Conservation (phyloP, 2,797 vertebrate species). For the Thripadectes ignobilis region DNA sequence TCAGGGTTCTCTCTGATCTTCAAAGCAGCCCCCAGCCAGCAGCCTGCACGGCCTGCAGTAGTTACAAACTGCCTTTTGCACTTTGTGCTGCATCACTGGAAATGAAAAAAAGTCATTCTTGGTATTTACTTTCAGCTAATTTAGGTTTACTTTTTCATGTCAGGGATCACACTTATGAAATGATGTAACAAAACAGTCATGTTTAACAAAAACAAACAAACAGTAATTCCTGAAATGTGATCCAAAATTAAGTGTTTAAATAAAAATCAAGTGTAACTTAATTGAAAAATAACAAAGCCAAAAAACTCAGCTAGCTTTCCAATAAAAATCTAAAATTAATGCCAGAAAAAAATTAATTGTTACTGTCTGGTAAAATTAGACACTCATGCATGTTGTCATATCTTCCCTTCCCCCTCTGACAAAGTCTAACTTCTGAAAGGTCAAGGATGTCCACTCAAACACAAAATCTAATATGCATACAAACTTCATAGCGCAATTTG, state of each 20-base stretch:
- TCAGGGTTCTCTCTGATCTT: background rate
- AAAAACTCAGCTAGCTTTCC: background rate
- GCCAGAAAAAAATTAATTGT: background rate
- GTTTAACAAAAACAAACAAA: conserved; percentile 27
- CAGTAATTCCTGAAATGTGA: background rate
- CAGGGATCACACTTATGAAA: background rate
- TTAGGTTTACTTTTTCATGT: conserved; percentile 9
- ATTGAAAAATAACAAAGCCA: background rate
- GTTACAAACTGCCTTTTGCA: background rate
- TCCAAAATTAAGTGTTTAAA: conserved; percentile 7
- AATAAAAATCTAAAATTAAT: background rate
- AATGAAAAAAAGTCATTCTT: background rate
- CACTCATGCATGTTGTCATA: background rate
- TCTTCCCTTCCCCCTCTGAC: background rate
- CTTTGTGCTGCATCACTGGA: background rate
- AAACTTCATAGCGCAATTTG: background rate
- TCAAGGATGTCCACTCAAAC: background rate
- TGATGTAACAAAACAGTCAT: background rate
- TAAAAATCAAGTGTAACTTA: background rate
- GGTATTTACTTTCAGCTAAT: background rate
- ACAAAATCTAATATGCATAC: background rate
- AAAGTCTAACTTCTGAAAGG: background rate
- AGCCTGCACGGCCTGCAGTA: background rate
- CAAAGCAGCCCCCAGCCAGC: background rate
- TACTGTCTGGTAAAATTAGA: conserved; percentile 11